Evolutionary conservation across 2,797 vertebrate species (phyloP).

Genomic region (Cossypha niveicapilla): DNA sequence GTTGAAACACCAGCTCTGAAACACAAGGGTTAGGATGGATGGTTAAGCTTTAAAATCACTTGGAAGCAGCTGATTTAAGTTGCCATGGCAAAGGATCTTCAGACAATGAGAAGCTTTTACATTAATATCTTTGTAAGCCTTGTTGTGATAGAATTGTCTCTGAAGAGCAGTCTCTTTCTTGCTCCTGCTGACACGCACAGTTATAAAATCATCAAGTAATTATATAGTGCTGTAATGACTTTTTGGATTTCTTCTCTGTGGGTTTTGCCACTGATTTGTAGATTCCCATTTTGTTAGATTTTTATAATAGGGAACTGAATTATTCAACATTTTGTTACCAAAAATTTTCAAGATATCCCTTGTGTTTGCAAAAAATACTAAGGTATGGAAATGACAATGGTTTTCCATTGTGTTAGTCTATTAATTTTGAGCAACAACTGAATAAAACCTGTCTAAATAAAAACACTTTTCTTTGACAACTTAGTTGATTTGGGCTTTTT

Average conservation of each 20-base stretch:
- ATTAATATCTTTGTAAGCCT: slow-evolving; percentile 66
- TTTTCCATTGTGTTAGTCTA: not conserved
- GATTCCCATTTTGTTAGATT: slow-evolving; percentile 52
- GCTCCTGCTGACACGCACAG: slow-evolving; percentile 53
- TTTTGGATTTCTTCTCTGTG: slow-evolving; percentile 45
- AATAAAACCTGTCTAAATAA: not conserved
- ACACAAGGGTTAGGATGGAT: slow-evolving; percentile 33
- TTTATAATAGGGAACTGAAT: slow-evolving; percentile 43
- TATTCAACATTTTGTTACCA: slow-evolving; percentile 14
- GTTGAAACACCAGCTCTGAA: slow-evolving; percentile 48
- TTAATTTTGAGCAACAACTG: not conserved
- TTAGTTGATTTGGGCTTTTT: not conserved
- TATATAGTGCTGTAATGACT: slow-evolving; percentile 65
- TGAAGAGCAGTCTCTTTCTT: slow-evolving; percentile 57
- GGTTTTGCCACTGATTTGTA: slow-evolving; percentile 35
- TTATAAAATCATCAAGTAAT: slow-evolving; percentile 75
- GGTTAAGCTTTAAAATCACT: slow-evolving; percentile 71
- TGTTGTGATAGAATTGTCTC: slow-evolving; percentile 71
- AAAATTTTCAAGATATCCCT: slow-evolving; percentile 18
- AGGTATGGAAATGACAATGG: not conserved
- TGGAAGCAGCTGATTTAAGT: slow-evolving; percentile 72
- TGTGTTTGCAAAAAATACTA: not conserved
- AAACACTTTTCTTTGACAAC: not conserved
- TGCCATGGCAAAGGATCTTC: slow-evolving; percentile 76
- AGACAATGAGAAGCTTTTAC: slow-evolving; percentile 72